phyloP scores from a whole-genome alignment of 2,797 vertebrate genomes.

The Alauda arvensis region DNA sequence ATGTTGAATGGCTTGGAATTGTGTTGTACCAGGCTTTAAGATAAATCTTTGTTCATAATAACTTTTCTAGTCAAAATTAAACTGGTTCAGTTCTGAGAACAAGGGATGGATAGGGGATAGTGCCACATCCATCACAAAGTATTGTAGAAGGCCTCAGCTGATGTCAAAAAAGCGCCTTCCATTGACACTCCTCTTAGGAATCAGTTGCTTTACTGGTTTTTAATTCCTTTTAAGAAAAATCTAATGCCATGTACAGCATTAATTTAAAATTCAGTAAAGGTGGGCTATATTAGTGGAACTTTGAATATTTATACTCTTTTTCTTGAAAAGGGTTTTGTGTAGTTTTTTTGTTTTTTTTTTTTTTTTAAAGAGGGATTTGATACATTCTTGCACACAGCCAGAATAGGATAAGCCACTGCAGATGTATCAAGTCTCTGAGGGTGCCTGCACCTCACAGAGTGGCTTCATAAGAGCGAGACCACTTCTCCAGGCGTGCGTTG shows the following conservation, averaged over 20 bases:
- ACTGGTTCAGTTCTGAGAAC: neutral
- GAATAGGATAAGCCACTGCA: too few species aligned
- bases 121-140: rapidly evolving
- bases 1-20: neutral
- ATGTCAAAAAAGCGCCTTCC: neutral
- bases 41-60: neutral
- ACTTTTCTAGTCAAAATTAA: neutral
- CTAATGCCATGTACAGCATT: neutral
- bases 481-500: too few species aligned
- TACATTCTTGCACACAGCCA: too few species aligned
- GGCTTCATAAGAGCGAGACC: too few species aligned
- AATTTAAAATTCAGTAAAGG: neutral
- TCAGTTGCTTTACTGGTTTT: neutral
- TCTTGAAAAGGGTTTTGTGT: neutral
- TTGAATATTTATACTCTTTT: neutral
- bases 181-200: neutral
- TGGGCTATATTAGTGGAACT: neutral
- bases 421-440: too few species aligned
- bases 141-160: neutral
- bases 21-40: neutral
- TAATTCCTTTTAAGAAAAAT: neutral
- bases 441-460: too few species aligned
- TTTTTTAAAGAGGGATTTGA: too few species aligned
- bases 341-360: too few species aligned
- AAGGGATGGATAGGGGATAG: too few species aligned